Evolutionary conservation across 2,113 vertebrate genomes (phyloP).

Genomic region (Solea solea): DNA sequence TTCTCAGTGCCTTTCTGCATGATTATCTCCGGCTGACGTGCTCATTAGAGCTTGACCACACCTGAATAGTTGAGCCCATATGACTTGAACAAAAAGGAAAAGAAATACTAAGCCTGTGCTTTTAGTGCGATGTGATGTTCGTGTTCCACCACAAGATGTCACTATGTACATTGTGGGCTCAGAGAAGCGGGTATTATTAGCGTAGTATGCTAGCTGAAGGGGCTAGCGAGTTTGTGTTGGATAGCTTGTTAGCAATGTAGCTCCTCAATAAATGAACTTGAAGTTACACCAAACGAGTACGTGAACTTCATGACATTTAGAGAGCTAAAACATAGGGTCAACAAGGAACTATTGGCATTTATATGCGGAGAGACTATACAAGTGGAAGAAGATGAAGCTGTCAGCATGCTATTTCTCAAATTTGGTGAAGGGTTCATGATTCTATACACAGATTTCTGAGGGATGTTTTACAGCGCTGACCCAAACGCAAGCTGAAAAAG

Average conservation of each 20-base stretch:
- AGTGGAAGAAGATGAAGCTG: not conserved
- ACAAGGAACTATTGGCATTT: too few species aligned
- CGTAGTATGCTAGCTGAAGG: too few species aligned
- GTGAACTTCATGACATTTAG: not conserved
- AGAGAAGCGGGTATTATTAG: too few species aligned
- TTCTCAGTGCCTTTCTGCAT: constrained; percentile 26
- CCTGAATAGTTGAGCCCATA: not conserved
- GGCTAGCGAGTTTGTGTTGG: too few species aligned
- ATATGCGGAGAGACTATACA: too few species aligned
- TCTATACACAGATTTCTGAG: not conserved
- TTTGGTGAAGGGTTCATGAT: not conserved
- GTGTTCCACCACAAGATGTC: too few species aligned
- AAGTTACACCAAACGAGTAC: too few species aligned
- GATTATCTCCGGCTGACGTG: constrained; percentile 30
- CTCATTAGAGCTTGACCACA: constrained; percentile 34
- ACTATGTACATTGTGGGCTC: too few species aligned
- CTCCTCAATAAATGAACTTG: too few species aligned
- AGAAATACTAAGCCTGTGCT: not conserved
- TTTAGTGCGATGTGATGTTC: too few species aligned
- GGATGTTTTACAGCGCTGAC: constrained; percentile 1
- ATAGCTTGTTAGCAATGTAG: too few species aligned
- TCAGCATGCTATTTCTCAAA: not conserved
- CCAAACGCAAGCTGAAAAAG: not conserved
- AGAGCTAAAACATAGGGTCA: not conserved
- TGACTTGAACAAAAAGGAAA: constrained; percentile 12